Conservation (phyloP, 2,888 invertebrate genomes). For the Ophraella communa region DNA sequence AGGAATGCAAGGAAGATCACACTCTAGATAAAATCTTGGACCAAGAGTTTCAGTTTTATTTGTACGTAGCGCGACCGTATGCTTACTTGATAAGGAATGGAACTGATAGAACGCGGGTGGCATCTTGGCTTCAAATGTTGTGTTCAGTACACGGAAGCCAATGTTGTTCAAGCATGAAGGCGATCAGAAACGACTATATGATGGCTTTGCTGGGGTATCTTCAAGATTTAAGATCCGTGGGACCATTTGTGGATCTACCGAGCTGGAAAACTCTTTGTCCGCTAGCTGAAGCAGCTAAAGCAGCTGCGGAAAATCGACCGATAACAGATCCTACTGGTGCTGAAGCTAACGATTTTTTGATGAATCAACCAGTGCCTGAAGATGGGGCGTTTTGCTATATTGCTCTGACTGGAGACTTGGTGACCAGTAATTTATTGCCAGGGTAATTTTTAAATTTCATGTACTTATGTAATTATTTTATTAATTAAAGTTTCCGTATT, state of each 20-base stretch:
- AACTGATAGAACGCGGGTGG: constrained; percentile 59
- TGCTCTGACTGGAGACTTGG: constrained; percentile 62
- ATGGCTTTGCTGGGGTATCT: constrained; percentile 62
- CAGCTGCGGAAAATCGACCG: constrained; percentile 56
- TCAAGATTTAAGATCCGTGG: constrained; percentile 59
- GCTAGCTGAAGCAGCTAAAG: constrained; percentile 57
- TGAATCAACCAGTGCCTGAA: constrained; percentile 60
- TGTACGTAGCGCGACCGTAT: constrained; percentile 61
- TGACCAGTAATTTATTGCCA: constrained; percentile 42
- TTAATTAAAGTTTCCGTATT: too few species aligned
- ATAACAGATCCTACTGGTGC: constrained; percentile 61
- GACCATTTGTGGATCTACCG: constrained; percentile 62
- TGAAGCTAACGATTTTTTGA: constrained; percentile 61
- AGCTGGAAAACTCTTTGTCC: constrained; percentile 57
- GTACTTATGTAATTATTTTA: not conserved
- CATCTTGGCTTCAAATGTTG: constrained; percentile 63
- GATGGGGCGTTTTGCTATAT: constrained; percentile 66
- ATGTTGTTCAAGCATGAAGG: constrained; percentile 63
- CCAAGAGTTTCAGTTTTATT: constrained; percentile 61
- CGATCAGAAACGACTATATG: constrained; percentile 65
- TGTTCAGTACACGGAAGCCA: constrained; percentile 58
- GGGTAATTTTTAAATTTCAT: not conserved
- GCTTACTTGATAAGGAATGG: constrained; percentile 57
- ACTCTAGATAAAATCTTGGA: constrained; percentile 56
- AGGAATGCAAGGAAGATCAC: constrained; percentile 54